Conservation (phyloP, 2,113 vertebrate genomes). For the Myrmecobius fasciatus region DNA sequence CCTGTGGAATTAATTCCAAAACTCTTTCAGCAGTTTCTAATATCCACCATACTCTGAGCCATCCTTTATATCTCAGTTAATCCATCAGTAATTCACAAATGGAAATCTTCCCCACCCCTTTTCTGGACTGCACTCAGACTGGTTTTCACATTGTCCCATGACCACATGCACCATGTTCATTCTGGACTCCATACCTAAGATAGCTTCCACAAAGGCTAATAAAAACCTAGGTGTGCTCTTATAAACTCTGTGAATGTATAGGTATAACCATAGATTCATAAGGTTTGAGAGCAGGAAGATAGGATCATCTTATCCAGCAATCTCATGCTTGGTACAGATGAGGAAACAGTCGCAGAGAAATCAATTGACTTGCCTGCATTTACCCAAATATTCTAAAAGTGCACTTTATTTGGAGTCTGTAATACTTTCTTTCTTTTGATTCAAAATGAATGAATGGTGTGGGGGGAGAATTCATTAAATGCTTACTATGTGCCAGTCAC, state of each 20-base stretch:
- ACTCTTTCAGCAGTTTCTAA: background rate
- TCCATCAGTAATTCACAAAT: background rate
- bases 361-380: background rate
- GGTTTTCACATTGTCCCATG: background rate
- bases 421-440: background rate
- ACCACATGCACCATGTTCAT: background rate
- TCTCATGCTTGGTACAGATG: background rate
- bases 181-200: background rate
- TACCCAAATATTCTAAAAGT: background rate
- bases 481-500: background rate
- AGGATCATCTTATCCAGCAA: background rate
- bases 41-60: background rate
- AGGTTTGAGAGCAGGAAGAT: background rate
- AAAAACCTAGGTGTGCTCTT: background rate
- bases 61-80: background rate
- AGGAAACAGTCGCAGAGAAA: background rate
- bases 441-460: background rate
- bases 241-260: background rate
- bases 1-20: background rate
- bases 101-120: background rate
- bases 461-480: background rate
- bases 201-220: background rate
- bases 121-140: background rate
- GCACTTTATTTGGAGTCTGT: background rate
- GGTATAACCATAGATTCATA: background rate